Percentiles rank a stretch among this genome's conserved stretches.
Conservation (phyloP, 2,888 invertebrate species). For the Tenthredo amoena region DNA sequence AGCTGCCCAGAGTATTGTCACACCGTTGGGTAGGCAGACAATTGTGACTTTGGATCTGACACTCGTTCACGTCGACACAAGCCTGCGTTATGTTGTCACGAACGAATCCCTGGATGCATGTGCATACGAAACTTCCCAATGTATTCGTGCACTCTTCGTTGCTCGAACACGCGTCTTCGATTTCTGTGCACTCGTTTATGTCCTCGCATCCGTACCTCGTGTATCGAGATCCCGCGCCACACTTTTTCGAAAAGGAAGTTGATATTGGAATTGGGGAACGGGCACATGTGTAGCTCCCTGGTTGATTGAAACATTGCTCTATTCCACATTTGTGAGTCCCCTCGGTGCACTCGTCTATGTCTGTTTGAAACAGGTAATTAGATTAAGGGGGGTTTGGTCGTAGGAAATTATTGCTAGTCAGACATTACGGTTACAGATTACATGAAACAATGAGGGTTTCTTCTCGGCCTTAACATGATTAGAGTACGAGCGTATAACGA, state of each 20-base stretch:
- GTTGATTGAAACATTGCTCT: slow-evolving; percentile 84
- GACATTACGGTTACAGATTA: not conserved
- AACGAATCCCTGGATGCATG: slow-evolving; percentile 83
- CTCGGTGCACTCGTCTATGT: slow-evolving; percentile 88
- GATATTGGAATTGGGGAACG: slow-evolving; percentile 65
- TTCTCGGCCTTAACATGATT: not conserved
- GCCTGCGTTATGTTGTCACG: slow-evolving; percentile 82
- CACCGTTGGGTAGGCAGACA: slow-evolving; percentile 90
- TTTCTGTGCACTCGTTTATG: slow-evolving; percentile 84
- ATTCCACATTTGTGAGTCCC: slow-evolving; percentile 82
- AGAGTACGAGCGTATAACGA: not conserved
- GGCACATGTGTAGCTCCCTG: slow-evolving; percentile 84
- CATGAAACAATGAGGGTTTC: not conserved
- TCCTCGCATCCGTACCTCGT: slow-evolving; percentile 78
- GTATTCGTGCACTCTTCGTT: slow-evolving; percentile 86
- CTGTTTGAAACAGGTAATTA: slow-evolving; percentile 76
- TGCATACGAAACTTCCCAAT: slow-evolving; percentile 84
- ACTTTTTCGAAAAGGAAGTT: slow-evolving; percentile 59
- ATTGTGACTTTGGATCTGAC: slow-evolving; percentile 85
- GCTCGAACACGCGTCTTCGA: slow-evolving; percentile 81
- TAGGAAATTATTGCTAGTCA: not conserved
- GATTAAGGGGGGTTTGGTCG: not conserved
- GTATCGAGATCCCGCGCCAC: slow-evolving; percentile 63
- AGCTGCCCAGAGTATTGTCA: slow-evolving; percentile 94
- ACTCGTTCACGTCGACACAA: slow-evolving; percentile 90